Conservation (phyloP, 53 echinoderm and acorn worm species). For the Mesocentrotus franciscanus region DNA sequence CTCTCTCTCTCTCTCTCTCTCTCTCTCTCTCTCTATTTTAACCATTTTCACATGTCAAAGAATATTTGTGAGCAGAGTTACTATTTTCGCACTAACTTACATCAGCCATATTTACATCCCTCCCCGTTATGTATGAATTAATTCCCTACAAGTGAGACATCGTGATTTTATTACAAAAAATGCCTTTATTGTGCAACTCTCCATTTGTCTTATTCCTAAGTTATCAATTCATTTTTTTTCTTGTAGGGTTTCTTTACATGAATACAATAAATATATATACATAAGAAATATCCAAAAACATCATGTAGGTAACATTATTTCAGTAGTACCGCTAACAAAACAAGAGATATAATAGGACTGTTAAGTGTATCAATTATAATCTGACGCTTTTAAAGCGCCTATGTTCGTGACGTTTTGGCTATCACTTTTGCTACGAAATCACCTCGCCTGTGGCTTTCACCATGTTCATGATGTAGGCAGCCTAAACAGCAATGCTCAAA, state of each 20-base stretch:
- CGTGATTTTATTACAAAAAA: not conserved
- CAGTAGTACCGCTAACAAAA: not conserved
- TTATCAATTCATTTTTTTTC: not conserved
- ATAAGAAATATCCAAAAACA: not conserved
- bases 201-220: not conserved
- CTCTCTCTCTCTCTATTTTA: not conserved
- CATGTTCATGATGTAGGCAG: too few relatives aligned
- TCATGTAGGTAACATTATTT: not conserved
- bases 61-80: too few relatives aligned
- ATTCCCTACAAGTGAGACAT: not conserved
- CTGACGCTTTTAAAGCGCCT: not conserved
- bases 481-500: too few relatives aligned
- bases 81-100: not conserved
- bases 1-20: not conserved
- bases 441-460: too few relatives aligned
- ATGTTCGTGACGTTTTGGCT: too few relatives aligned
- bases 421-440: too few relatives aligned
- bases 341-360: not conserved
- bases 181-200: not conserved
- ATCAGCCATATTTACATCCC: not conserved
- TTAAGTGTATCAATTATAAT: not conserved
- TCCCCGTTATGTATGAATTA: not conserved
- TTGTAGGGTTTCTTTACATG: not conserved
- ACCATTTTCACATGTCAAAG: too few relatives aligned
- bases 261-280: constrained; percentile 27